phyloP scores from a whole-genome alignment of 2,113 vertebrate species.

The Rhegmatorhina hoffmannsi region DNA sequence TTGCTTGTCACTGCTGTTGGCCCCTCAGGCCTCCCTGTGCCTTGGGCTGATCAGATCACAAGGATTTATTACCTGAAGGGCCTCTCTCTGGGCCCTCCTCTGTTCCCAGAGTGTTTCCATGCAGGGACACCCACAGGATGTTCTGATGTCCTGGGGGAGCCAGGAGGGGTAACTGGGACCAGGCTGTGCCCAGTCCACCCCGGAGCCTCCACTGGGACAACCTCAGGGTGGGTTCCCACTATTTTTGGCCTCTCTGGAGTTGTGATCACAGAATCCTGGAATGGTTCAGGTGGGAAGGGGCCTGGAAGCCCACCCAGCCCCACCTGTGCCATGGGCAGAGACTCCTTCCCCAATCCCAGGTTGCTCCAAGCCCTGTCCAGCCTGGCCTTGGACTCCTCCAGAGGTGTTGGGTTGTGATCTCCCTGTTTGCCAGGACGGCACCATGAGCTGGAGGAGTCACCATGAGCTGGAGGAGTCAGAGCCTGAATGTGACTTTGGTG shows the following conservation, averaged over 20 bases:
- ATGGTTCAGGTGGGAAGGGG: neutral
- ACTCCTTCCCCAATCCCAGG: neutral
- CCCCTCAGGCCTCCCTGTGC: neutral
- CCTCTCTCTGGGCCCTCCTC: rapidly evolving
- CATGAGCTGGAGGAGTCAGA: neutral
- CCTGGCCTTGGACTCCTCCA: neutral
- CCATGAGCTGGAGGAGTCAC: neutral
- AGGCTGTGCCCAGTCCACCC: neutral
- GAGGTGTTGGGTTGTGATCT: neutral
- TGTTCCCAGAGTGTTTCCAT: rapidly evolving
- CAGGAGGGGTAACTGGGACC: neutral
- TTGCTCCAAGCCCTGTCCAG: neutral
- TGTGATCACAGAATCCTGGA: neutral
- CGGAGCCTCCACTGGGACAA: neutral
- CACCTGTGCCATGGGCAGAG: neutral
- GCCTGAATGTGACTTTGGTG: neutral
- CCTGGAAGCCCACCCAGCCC: neutral
- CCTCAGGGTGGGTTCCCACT: neutral
- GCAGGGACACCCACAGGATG: neutral
- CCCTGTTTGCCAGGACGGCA: neutral
- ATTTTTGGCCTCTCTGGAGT: neutral
- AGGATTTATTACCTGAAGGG: neutral
- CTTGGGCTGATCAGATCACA: neutral
- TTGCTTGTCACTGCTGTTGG: neutral
- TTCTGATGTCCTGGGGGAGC: neutral